These are phyloP conservation scores for Brachionus asplanchnoidis DNA, from an alignment of 1,140 invertebrate genomes.

Conservation along the genomic window DNA sequence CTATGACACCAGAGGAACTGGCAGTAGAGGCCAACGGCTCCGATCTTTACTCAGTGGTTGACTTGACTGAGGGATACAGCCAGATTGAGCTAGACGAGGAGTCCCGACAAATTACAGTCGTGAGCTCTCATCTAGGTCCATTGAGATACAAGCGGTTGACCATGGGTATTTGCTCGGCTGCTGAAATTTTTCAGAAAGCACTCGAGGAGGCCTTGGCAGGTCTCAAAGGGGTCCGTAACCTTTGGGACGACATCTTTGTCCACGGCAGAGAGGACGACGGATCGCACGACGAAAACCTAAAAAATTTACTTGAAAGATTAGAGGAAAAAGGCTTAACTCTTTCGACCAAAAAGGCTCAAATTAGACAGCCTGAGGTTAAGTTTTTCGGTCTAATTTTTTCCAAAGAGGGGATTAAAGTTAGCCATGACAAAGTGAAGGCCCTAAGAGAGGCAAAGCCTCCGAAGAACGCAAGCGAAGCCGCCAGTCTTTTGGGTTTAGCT, in stretches of 20 bases:
- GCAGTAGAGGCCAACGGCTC: conserved; percentile 44
- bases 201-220: conserved; percentile 43
- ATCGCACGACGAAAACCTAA: conserved; percentile 43
- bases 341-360: conserved; percentile 51
- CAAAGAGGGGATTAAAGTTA: conserved; percentile 47
- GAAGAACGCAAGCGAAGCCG: conserved; percentile 43
- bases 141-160: conserved; percentile 45
- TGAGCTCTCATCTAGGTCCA: conserved; percentile 45
- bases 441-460: conserved; percentile 9
- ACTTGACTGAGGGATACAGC: conserved; percentile 57
- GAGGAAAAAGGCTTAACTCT: conserved; percentile 46
- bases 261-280: conserved; percentile 43
- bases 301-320: conserved; percentile 45
- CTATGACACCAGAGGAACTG: conserved; percentile 42
- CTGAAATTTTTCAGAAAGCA: conserved; percentile 45
- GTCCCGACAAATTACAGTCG: conserved; percentile 43
- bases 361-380: conserved; percentile 47
- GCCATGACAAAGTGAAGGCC: conserved; percentile 50
- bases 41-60: conserved; percentile 57
- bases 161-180: conserved; percentile 45
- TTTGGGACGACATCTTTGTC: conserved; percentile 47
- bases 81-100: conserved; percentile 43
- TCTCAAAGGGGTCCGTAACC: conserved; percentile 40
- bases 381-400: conserved; percentile 52
- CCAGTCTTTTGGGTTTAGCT: conserved; percentile 46